phyloP scores from a whole-genome alignment of 2,797 vertebrate genomes.

The Ctenochaetus hawaiiensis region DNA sequence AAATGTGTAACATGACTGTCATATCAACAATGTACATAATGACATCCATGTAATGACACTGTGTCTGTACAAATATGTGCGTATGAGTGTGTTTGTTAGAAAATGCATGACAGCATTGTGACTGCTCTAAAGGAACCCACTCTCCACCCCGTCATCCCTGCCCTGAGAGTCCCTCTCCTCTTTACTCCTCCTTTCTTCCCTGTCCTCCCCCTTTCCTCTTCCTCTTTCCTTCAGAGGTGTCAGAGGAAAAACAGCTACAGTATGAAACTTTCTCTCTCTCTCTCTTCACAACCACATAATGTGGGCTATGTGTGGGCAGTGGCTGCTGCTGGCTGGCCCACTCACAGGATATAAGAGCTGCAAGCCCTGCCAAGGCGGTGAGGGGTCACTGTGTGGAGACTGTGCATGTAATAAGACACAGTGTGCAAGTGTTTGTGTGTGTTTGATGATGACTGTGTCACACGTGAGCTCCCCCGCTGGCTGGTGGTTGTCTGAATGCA shows the following conservation, averaged over 20 bases:
- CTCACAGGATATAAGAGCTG: constrained; percentile 75
- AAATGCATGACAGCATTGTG: constrained; percentile 38
- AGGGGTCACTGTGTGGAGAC: constrained; percentile 72
- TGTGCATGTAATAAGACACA: constrained; percentile 31
- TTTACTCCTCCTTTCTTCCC: constrained; percentile 37
- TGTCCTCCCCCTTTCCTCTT: constrained; percentile 70
- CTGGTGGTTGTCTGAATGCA: constrained; percentile 54
- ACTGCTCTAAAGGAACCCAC: constrained; percentile 63
- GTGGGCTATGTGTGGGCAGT: constrained; percentile 78
- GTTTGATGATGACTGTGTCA: constrained; percentile 49
- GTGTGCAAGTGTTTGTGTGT: constrained; percentile 24
- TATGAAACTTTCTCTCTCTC: constrained; percentile 48
- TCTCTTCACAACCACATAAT: constrained; percentile 74
- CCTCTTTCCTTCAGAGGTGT: constrained; percentile 82
- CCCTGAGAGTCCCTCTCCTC: constrained; percentile 22
- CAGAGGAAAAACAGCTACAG: constrained; percentile 79
- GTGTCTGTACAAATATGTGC: neutral
- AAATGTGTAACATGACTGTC: neutral
- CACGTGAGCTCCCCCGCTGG: constrained; percentile 51
- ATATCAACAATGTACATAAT: neutral
- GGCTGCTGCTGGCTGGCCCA: constrained; percentile 78
- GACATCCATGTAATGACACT: neutral
- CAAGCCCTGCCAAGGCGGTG: constrained; percentile 69
- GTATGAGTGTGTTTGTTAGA: neutral
- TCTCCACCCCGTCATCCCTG: constrained; percentile 52